Percentiles rank a stretch among this genome's conserved stretches.
Conservation (phyloP, 2,888 invertebrate genomes). For the Drosophila seclusa region DNA sequence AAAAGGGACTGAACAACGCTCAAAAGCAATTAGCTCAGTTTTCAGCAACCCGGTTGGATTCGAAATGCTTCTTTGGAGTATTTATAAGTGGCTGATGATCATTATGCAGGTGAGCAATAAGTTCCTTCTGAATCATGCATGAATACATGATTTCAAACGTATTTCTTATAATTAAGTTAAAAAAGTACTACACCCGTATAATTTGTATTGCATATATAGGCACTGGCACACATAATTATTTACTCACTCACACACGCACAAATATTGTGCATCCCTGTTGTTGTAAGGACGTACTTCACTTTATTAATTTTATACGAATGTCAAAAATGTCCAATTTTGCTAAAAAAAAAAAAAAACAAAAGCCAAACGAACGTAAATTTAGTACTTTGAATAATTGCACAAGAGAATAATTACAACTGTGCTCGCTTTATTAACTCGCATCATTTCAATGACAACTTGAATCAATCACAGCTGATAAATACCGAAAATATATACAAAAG, state of each 20-base stretch:
- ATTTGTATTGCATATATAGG: conserved; percentile 1
- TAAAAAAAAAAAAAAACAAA: too few species aligned
- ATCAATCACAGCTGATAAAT: conserved; percentile 13
- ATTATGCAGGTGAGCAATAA: background rate
- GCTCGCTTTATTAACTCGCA: background rate
- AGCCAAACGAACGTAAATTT: background rate
- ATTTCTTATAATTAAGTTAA: background rate
- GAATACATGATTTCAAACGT: background rate
- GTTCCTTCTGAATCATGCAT: background rate
- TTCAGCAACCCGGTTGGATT: background rate
- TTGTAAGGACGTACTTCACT: conserved; percentile 2
- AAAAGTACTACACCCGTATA: conserved; percentile 9
- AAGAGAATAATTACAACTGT: background rate
- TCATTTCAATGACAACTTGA: conserved; percentile 10
- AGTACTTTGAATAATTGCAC: background rate
- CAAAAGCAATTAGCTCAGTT: background rate
- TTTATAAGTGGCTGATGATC: background rate
- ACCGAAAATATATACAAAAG: conserved; percentile 1
- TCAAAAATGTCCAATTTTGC: background rate
- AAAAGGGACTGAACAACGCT: background rate
- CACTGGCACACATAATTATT: conserved; percentile 1
- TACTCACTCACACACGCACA: conserved; percentile 11
- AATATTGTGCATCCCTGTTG: conserved; percentile 8
- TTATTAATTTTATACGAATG: background rate
- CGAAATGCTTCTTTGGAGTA: conserved; percentile 2